Evolutionary conservation across 2,113 vertebrate genomes (phyloP), one percentile per base, ranked within the genome.

Genomic region (Sapajus apella): DNA sequence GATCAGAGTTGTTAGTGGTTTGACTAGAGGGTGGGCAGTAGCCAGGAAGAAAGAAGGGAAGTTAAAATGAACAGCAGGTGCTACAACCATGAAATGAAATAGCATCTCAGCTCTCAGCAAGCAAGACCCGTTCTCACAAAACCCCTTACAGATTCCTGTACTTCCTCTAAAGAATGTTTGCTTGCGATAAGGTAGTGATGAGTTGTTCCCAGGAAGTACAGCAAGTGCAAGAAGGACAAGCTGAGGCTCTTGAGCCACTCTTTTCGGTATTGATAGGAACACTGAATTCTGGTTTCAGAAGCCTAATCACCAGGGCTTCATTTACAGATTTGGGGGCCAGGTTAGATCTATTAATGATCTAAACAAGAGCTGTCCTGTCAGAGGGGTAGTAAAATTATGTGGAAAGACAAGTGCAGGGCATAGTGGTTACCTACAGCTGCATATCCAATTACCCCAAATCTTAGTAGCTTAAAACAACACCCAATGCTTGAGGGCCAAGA

Each of bases 1-100:
- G 61, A 35, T 18, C 0, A 16, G 37, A 32, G 10, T 12, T 11
- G n/a, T 47, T 12, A 5, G 2, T 9, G 23, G 30, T 47, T 9
- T 8, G 72, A 1, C 0, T 2, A 40, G 1, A 4, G n/a, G 23
- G 0, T 4, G 1, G 10, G 55, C 1, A 23, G 32, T 11, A 11
- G 3, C 7, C 4, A 9, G 6, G 30, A 18, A 21, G 40, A 8
- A n/a, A 55, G 75, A 35, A n/a, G 25, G 3, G 47, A 21, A 6
- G 5, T 27, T 11, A 11, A 6, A 8, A 20, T 5, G 25, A 35
- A 8, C 47, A 1, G 3, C 3, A 55, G 2, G 18, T 2, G n/a
- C 37, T 7, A 8, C 13, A 55, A 12, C 6, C 35, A 9, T 8
- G 16, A 40, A 32, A 52, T 8, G 68, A 52, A 55, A 9, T 2